A percentile compares a stretch with the other conserved stretches of the same genome.
Evolutionary conservation across 1,140 invertebrate species (phyloP).

Genomic region (Macrotrachela quadricornifera): DNA sequence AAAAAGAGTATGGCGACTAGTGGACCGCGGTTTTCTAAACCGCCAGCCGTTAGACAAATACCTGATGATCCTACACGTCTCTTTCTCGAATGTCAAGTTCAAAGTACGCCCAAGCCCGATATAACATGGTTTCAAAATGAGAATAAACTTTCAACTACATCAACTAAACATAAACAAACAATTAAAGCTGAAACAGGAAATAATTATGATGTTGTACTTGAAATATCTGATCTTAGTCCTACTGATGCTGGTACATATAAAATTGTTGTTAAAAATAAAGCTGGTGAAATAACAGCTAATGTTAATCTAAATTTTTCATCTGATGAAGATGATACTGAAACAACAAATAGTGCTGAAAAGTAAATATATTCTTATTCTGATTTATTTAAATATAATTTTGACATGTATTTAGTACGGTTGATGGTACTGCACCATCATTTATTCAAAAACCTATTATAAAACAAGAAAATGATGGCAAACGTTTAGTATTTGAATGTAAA

Average conservation of each 20-base stretch:
- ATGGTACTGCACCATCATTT: conserved; percentile 87
- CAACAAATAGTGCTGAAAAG: not conserved
- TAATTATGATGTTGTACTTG: conserved; percentile 1
- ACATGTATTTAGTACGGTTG: conserved; percentile 17
- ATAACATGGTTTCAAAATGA: conserved; percentile 80
- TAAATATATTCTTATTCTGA: not conserved
- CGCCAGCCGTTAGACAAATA: no score
- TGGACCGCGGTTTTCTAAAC: no score
- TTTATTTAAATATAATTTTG: not conserved
- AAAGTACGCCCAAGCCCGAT: conserved; percentile 77
- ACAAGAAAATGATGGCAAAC: conserved; percentile 82
- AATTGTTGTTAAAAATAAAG: conserved; percentile 81
- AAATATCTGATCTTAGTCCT: conserved; percentile 4
- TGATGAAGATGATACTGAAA: conserved; percentile 39
- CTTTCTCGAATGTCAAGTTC: conserved; percentile 23
- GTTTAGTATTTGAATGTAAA: conserved; percentile 71
- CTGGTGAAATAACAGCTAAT: conserved; percentile 79
- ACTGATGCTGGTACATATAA: conserved; percentile 72
- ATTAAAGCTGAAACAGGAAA: not conserved
- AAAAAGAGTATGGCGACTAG: no score
- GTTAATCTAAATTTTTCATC: conserved; percentile 90
- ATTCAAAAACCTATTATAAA: conserved; percentile 83
- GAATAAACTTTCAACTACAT: conserved; percentile 59
- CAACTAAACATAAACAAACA: not conserved
- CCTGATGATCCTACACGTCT: no score